Evolutionary conservation across 30 jellyfish, hydroid and myxozoan genomes (phyloP), one percentile per base, ranked within the genome.

Genomic region (Pseudorhiza aurosa): DNA sequence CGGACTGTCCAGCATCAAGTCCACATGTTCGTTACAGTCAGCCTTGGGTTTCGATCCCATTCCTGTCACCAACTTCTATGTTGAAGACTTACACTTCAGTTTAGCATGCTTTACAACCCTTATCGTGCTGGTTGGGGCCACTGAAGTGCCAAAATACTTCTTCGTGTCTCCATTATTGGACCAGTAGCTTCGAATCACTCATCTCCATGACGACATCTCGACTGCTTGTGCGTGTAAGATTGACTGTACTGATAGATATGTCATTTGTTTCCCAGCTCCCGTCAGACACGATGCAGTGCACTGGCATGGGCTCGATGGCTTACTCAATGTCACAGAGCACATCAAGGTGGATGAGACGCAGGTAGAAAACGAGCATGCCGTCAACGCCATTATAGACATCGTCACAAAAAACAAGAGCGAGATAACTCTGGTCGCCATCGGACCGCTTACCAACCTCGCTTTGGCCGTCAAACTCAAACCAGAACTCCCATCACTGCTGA

Each of bases 401-500:
- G 96, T 90, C 19, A 56, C 78, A 19, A 50, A 80, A 57, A 65
- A 93, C 60, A 72, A 73, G 58, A 88, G 92, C 6, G 97, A 93
- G 39, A 55, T 93, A 26, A 40, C 94, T 12, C 24, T 87, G 15
- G 62, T 93, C 0, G 96, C 97, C n/a, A 39, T 93, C 3, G 99
- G 97, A 10, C 99, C 99, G 9, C 87, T 93, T 1, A 93, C 99
- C 8, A 93, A 93, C 62, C 78, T 93, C 25, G 97, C 99, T 17
- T 62, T 93, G 40, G 96, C 99, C 2, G 67, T 84, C 12, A 77
- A 78, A 65, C 47, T 91, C 53, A 40, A 78, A 51, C 89, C 93
- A 57, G 84, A 60, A 14, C 62, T 91, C 26, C 98, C 98, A 57
- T 22, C 12, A 9, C 60, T 46, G 8, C 67, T 91, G 51, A 91